Percentiles rank a stretch among this genome's conserved stretches.
These are phyloP conservation scores for Drosophila lowei DNA, from an alignment of 1,140 invertebrate genomes.

Conservation along the genomic window DNA sequence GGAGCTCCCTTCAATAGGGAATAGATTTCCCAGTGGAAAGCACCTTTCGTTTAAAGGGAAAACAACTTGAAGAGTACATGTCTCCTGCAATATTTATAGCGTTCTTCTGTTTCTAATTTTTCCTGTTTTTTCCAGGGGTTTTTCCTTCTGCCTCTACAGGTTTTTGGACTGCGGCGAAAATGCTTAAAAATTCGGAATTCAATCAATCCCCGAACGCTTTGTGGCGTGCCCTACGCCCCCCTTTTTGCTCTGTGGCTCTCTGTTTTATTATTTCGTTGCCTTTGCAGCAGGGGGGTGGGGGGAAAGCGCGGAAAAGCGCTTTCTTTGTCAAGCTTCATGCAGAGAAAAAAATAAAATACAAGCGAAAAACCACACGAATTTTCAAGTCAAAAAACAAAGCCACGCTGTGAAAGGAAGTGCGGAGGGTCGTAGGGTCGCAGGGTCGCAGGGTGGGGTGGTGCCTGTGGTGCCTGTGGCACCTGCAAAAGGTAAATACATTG, in stretches of 20 bases:
- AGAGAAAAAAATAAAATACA: background rate
- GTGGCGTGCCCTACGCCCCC: constrained; percentile 29
- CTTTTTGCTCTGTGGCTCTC: constrained; percentile 11
- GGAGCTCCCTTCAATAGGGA: too few species aligned
- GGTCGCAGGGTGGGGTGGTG: background rate
- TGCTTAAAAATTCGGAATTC: constrained; percentile 80
- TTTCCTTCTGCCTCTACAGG: constrained; percentile 41
- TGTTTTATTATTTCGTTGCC: constrained; percentile 54
- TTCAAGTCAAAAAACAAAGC: constrained; percentile 34
- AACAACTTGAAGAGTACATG: background rate
- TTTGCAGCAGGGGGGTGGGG: constrained; percentile 54
- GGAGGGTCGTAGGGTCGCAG: too few species aligned
- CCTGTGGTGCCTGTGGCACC: background rate
- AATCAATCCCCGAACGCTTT: constrained; percentile 75
- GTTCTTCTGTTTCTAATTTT: constrained; percentile 12
- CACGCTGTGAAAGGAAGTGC: background rate
- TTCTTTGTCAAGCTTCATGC: constrained; percentile 27
- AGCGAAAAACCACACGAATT: constrained; percentile 9
- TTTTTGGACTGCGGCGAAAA: constrained; percentile 69
- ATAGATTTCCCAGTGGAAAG: too few species aligned
- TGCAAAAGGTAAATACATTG: constrained; percentile 67
- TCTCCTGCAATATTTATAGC: constrained; percentile 19
- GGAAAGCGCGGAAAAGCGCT: background rate
- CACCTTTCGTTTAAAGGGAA: background rate
- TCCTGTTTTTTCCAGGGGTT: background rate